Evolutionary conservation across 2,888 invertebrate genomes (phyloP).

Genomic region (Drosophila fulvimacula): DNA sequence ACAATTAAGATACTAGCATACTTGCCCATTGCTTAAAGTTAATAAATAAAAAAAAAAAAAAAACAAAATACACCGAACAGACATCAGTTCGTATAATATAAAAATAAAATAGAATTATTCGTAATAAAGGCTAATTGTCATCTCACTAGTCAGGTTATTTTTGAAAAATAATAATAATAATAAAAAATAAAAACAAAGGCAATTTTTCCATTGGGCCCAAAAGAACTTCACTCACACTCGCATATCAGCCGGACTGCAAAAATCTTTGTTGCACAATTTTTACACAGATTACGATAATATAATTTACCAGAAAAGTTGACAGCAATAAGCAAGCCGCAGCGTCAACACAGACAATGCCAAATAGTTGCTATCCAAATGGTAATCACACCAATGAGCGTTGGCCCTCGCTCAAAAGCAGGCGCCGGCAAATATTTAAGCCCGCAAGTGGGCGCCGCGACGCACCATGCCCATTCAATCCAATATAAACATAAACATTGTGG

Average conservation of each 20-base stretch:
- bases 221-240: neutral
- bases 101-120: too few species aligned
- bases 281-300: constrained; percentile 6
- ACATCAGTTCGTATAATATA: too few species aligned
- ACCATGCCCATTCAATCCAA: constrained; percentile 12
- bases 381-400: constrained; percentile 51
- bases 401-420: constrained; percentile 29
- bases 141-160: too few species aligned
- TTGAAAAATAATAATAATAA: too few species aligned
- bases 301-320: constrained; percentile 17
- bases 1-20: too few species aligned
- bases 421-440: constrained; percentile 43
- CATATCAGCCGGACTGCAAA: neutral
- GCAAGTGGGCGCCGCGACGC: constrained; percentile 51
- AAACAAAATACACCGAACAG: too few species aligned
- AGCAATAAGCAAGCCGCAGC: constrained; percentile 25
- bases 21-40: too few species aligned
- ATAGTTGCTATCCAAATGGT: constrained; percentile 23
- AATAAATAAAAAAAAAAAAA: too few species aligned
- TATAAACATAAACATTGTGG: constrained; percentile 42
- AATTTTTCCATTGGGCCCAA: neutral
- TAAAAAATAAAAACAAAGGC: too few species aligned
- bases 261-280: neutral
- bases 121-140: too few species aligned
- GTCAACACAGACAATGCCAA: constrained; percentile 24